Evolutionary conservation across 2,888 invertebrate genomes (phyloP), one percentile per base, ranked within the genome.

Genomic region (Hoplodrina ambigua): DNA sequence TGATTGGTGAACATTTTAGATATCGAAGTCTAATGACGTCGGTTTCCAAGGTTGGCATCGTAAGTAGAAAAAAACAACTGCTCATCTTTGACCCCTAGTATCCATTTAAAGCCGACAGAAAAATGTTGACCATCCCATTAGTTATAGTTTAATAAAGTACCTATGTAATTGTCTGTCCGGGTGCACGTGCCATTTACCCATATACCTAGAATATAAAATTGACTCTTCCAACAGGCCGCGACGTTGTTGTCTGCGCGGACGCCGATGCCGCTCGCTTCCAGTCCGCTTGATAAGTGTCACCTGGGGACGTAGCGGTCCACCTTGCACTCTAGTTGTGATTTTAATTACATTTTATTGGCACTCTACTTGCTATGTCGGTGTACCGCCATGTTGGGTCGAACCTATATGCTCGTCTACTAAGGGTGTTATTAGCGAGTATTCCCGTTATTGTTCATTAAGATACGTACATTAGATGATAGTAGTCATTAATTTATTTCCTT

Each of bases 271-370:
- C 81, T 85, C 82, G 80, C 90, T 91, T 91, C 87, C 90, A 92
- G 87, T 89, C 89, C 87, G 93, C 87, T 92, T 91, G 89, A 81
- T 90, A 93, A 92, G 93, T 94, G 94, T 93, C 94, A 94, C 93
- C 90, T 73, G 84, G 71, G 84, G 78, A 85, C 73, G 72, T 93
- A 94, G 93, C 94, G 94, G 94, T 89, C 81, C 84, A 84, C 86
- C 90, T 89, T 92, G 90, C 93, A 94, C 91, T 94, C 94, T 92
- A 94, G 91, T 95, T 95, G 91, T 88, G 88, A 87, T 91, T 92
- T 92, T 95, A 95, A 95, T 95, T 94, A 88, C 88, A 80, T 83
- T 85, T 85, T 79, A 79, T 85, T 83, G 84, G 84, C 86, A 87
- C 80, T 81, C 84, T 78, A 79, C 69, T 86, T 85, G 80, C 78